Evolutionary conservation across 2,888 invertebrate species (phyloP), one percentile per base, ranked within the genome.

Genomic region (Epinotia demarniana): DNA sequence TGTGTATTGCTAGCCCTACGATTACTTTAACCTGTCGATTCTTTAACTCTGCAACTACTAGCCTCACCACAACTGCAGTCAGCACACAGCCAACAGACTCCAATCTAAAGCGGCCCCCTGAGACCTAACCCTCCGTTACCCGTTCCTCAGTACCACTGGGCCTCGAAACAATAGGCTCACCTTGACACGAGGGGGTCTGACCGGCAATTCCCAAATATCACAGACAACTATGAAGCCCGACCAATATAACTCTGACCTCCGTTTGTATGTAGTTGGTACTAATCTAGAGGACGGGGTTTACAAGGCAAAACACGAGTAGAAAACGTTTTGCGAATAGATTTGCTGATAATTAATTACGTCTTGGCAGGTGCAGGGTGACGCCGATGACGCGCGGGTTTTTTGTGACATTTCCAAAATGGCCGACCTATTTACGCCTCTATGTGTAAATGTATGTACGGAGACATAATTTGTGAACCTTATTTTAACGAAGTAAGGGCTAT

Each of bases 291-390:
- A n/a, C 53, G n/a, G n/a, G 53, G 1, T 53, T 1, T n/a, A 53
- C 8, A 53, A 53, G 16, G 53, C 6, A 53, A n/a, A 1, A n/a
- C 53, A 53, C 53, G 53, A 53, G n/a, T 53, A n/a, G 53, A n/a
- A 53, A 53, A 13, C 53, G n/a, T 16, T 53, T 53, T 13, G 53
- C n/a, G 53, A 53, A 53, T 53, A 53, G 53, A 53, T 53, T 53
- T n/a, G 82, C 83, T 78, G 77, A 87, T 93, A 92, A 93, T 93
- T 93, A 92, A 93, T 92, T 89, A 92, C 87, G 81, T 82, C 83
- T 86, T 93, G 93, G 92, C 93, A 93, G 93, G 92, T 93, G 92
- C 90, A 91, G 92, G 92, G 92, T 92, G 92, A 90, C 67, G 68
- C 11, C 19, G 39, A 55, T 76, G 76, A 76, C 72, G 61, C 46